These are phyloP conservation scores for Thymallus thymallus DNA, from an alignment of 2,113 vertebrate species.

Conservation along the genomic window DNA sequence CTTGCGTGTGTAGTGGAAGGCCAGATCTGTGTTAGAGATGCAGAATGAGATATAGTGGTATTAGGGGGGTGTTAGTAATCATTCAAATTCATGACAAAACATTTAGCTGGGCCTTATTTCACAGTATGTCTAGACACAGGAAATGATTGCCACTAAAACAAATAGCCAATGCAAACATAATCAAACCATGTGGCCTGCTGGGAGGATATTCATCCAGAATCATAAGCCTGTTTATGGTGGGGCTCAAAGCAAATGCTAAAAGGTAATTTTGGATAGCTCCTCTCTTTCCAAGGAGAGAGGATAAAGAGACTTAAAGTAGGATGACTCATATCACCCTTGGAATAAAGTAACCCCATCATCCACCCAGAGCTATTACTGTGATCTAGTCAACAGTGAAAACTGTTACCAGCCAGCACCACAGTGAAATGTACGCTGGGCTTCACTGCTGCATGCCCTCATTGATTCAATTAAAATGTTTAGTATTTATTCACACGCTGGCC, in stretches of 20 bases:
- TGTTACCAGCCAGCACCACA: constrained; percentile 9
- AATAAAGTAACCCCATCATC: constrained; percentile 43
- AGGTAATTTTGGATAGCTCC: constrained; percentile 67
- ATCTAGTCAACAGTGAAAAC: neutral
- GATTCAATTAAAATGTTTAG: constrained; percentile 47
- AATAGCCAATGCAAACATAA: neutral
- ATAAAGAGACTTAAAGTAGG: constrained; percentile 28
- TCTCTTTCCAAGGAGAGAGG: constrained; percentile 41
- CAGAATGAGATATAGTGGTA: constrained; percentile 31
- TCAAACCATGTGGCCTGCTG: neutral
- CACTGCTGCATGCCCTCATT: constrained; percentile 29
- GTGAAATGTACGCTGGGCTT: constrained; percentile 8
- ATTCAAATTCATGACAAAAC: constrained; percentile 42
- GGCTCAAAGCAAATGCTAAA: constrained; percentile 63
- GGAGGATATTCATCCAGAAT: no score
- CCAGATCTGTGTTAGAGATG: constrained; percentile 56
- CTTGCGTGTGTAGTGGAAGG: constrained; percentile 1
- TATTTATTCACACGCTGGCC: neutral
- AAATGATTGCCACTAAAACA: no score
- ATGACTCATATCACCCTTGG: constrained; percentile 30
- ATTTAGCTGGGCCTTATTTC: constrained; percentile 5
- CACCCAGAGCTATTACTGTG: constrained; percentile 21
- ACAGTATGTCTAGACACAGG: no score
- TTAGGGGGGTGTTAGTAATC: constrained; percentile 45
- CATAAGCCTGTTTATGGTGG: constrained; percentile 42